Evolutionary conservation across 2,888 invertebrate genomes (phyloP).

Genomic region (Meghimatium bilineatum): DNA sequence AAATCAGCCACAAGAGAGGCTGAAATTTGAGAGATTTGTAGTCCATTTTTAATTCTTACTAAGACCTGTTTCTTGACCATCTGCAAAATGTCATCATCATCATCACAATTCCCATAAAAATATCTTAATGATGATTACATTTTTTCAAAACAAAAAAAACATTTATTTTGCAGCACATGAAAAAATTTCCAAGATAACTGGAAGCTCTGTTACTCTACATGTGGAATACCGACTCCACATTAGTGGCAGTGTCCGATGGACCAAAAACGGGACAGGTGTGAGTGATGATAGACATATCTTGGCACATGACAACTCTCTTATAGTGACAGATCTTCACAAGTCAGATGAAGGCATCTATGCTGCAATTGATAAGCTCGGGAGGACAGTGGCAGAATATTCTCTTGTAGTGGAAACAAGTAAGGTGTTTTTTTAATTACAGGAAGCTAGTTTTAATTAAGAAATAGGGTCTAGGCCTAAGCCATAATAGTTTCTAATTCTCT

Average conservation of each 20-base stretch:
- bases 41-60: no score
- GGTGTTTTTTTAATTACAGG: slow-evolving; percentile 11
- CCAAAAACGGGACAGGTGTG: slow-evolving; percentile 50
- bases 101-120: no score
- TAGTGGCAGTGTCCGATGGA: slow-evolving; percentile 55
- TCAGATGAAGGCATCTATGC: slow-evolving; percentile 57
- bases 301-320: slow-evolving; percentile 58
- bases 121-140: no score
- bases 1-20: no score
- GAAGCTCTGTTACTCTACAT: slow-evolving; percentile 55
- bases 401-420: slow-evolving; percentile 57
- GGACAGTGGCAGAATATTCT: slow-evolving; percentile 56
- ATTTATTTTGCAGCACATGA: slow-evolving; percentile 50
- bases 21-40: no score
- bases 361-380: slow-evolving; percentile 52
- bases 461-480: no score
- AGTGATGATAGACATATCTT: slow-evolving; percentile 54
- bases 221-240: slow-evolving; percentile 56
- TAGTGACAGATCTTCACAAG: slow-evolving; percentile 56
- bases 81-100: no score
- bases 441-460: no score
- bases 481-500: no score
- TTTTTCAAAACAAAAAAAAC: no score
- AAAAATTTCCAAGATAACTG: slow-evolving; percentile 53
- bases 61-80: no score